Conservation (phyloP, 2,113 vertebrate species). For the Apteryx mantelli region DNA sequence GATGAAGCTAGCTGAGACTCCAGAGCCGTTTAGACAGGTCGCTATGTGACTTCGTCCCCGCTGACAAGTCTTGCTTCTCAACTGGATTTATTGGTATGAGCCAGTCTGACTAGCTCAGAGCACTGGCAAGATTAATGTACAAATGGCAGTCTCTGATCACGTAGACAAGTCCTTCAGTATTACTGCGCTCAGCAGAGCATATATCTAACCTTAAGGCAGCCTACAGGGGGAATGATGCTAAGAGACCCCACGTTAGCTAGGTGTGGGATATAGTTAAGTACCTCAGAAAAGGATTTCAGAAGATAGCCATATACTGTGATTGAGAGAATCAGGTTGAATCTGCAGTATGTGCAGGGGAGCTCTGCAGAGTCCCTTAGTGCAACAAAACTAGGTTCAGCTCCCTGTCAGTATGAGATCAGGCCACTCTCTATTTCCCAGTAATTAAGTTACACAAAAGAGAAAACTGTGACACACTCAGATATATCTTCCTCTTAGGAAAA, state of each 20-base stretch:
- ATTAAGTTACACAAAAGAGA: neutral
- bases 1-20: neutral
- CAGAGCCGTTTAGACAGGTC: neutral
- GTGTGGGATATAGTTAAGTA: neutral
- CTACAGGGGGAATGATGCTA: neutral
- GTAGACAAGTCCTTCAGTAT: neutral
- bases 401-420: neutral
- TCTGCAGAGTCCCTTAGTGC: neutral
- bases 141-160: neutral
- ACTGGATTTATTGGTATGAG: neutral
- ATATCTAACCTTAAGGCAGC: neutral
- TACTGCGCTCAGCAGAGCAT: neutral
- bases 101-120: neutral
- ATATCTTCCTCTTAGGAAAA: neutral
- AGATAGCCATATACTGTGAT: neutral
- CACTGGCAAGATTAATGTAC: neutral
- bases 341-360: neutral
- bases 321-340: neutral
- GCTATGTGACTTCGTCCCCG: neutral
- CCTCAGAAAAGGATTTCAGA: neutral
- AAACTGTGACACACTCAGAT: fast-evolving
- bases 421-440: neutral
- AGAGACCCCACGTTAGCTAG: neutral
- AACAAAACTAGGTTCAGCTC: neutral
- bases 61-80: neutral